These are phyloP conservation scores for Timandra comae DNA, from an alignment of 2,888 invertebrate genomes.

Conservation along the genomic window DNA sequence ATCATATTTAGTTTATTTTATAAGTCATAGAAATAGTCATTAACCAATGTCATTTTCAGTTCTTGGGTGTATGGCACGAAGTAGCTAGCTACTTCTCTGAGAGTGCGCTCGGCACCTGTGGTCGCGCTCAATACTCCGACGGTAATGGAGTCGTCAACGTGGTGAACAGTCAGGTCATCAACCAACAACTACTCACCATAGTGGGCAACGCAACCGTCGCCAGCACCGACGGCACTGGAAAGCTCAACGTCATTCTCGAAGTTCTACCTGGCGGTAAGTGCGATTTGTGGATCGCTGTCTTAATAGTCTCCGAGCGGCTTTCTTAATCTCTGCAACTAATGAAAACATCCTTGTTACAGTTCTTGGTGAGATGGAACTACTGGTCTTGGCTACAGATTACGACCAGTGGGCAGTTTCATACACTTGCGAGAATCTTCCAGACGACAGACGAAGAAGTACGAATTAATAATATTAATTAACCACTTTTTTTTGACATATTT, in stretches of 20 bases:
- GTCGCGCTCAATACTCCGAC: conserved; percentile 41
- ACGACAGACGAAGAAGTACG: conserved; percentile 64
- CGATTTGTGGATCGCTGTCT: too few relatives aligned
- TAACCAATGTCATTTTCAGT: too few relatives aligned
- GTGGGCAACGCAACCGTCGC: conserved; percentile 43
- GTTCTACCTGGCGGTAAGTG: conserved; percentile 35
- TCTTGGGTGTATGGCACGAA: conserved; percentile 54
- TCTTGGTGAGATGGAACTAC: conserved; percentile 35
- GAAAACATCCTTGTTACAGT: conserved; percentile 30
- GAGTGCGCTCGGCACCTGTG: conserved; percentile 40
- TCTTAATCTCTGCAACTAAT: neutral
- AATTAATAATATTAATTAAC: too few relatives aligned
- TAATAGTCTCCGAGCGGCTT: neutral
- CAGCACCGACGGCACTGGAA: conserved; percentile 40
- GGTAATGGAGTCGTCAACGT: conserved; percentile 33
- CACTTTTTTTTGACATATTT: too few relatives aligned
- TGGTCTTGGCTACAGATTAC: conserved; percentile 81
- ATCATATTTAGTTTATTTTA: too few relatives aligned
- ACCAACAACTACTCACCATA: conserved; percentile 37
- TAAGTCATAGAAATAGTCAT: too few relatives aligned
- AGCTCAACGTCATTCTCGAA: conserved; percentile 44
- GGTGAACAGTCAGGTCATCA: conserved; percentile 52
- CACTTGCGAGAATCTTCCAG: conserved; percentile 71
- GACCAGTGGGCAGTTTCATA: conserved; percentile 79
- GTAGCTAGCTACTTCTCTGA: conserved; percentile 47